phyloP scores from a whole-genome alignment of 2,113 vertebrate species.

The Toxotes chatareus region DNA sequence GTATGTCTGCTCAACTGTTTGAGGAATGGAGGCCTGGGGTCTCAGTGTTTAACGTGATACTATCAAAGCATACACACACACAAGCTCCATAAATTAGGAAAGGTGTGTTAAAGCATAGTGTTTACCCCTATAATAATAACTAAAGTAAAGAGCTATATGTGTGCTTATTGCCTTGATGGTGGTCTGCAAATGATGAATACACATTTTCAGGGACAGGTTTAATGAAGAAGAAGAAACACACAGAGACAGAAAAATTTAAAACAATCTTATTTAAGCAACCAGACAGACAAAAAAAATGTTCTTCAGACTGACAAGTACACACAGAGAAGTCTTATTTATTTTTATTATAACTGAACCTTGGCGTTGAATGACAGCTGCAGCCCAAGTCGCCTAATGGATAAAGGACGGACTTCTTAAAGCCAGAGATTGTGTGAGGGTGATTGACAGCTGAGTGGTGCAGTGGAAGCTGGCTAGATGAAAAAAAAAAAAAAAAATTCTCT shows the following conservation, averaged over 20 bases:
- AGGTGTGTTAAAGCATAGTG: not conserved
- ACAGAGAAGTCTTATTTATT: not conserved
- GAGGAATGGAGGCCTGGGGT: not conserved
- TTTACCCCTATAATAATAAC: not conserved
- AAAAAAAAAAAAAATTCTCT: constrained; percentile 74
- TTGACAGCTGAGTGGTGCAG: constrained; percentile 73
- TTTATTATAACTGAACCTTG: constrained; percentile 4
- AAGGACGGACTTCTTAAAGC: constrained; percentile 14
- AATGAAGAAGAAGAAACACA: not conserved
- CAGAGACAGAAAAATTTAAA: not conserved
- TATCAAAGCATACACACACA: not conserved
- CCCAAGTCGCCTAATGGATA: constrained; percentile 24
- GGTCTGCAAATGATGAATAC: not conserved
- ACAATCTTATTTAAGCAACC: not conserved
- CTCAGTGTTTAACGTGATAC: not conserved
- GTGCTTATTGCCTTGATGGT: not conserved
- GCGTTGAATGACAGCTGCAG: constrained; percentile 13
- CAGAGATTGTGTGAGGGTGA: constrained; percentile 30
- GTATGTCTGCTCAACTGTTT: not conserved
- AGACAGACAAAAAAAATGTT: not conserved
- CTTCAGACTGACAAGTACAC: not conserved
- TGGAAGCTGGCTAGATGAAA: constrained; percentile 74
- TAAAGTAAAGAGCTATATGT: not conserved
- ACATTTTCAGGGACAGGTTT: not conserved
- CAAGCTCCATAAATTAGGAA: not conserved